These are phyloP conservation scores for Romanogobio albipinnatus DNA, from an alignment of 2,113 vertebrate species.

Conservation along the genomic window DNA sequence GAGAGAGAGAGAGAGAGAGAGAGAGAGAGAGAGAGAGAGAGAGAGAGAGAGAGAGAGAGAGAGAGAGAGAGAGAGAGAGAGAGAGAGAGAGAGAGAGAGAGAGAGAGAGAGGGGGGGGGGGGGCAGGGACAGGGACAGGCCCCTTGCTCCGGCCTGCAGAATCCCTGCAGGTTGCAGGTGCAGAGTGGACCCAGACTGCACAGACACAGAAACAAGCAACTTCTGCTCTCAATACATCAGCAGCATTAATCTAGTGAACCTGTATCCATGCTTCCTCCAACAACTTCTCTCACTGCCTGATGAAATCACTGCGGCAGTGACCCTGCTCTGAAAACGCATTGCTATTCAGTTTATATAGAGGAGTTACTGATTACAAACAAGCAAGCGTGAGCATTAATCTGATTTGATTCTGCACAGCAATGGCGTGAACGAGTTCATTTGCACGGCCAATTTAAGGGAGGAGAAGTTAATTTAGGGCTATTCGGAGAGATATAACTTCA, in stretches of 20 bases:
- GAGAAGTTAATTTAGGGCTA: slow-evolving; percentile 31
- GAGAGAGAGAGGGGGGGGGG: no score
- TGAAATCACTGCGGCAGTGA: slow-evolving; percentile 62
- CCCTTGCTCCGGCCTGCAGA: background rate
- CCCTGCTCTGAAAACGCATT: background rate
- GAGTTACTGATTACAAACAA: slow-evolving; percentile 52
- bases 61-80: no score
- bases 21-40: no score
- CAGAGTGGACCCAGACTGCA: background rate
- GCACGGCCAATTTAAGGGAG: background rate
- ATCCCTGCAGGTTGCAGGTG: slow-evolving; percentile 21
- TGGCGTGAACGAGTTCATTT: background rate
- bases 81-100: no score
- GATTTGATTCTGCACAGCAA: slow-evolving; percentile 49
- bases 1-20: no score
- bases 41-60: no score
- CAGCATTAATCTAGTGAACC: slow-evolving; percentile 70
- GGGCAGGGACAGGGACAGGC: no score
- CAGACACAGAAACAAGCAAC: background rate
- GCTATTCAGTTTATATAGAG: slow-evolving; percentile 42
- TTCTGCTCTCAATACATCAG: slow-evolving; percentile 64
- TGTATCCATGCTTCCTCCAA: slow-evolving; percentile 72
- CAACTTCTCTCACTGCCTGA: slow-evolving; percentile 71
- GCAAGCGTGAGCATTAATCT: slow-evolving; percentile 41
- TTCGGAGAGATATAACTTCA: background rate